Evolutionary conservation across 2,113 vertebrate species (phyloP).

Genomic region (Tricholaema leucomelas): DNA sequence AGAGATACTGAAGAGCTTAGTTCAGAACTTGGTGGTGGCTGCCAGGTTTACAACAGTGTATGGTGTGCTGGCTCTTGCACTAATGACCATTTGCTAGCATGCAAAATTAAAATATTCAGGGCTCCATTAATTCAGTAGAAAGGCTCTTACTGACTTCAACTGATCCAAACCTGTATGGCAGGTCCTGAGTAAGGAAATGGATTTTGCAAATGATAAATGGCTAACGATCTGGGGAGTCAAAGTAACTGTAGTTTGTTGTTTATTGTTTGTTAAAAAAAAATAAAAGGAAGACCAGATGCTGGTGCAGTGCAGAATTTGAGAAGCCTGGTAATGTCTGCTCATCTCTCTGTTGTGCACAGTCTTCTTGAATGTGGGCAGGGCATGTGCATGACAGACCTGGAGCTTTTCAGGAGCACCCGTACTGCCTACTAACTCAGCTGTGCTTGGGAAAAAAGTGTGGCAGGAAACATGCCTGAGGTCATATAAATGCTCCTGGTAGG

Average conservation of each 20-base stretch:
- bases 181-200: not conserved
- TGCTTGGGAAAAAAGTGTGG: not conserved
- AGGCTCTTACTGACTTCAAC: not conserved
- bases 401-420: not conserved
- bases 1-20: not conserved
- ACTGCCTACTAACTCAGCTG: not conserved
- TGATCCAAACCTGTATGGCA: not conserved
- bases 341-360: not conserved
- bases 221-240: not conserved
- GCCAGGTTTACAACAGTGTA: not conserved
- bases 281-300: not conserved
- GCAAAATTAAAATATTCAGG: not conserved
- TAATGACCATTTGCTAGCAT: not conserved
- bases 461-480: not conserved
- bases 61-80: not conserved
- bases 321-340: not conserved
- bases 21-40: not conserved
- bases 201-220: conserved; percentile 5
- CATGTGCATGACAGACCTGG: not conserved
- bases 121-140: not conserved
- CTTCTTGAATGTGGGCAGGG: not conserved
- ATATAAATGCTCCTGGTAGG: not conserved
- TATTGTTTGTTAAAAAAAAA: too few relatives aligned
- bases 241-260: not conserved
- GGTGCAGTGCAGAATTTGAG: not conserved